Evolutionary conservation across 2,113 vertebrate genomes (phyloP), one percentile per base, ranked within the genome.

Genomic region (Pseudorhombus dupliciocellatus): DNA sequence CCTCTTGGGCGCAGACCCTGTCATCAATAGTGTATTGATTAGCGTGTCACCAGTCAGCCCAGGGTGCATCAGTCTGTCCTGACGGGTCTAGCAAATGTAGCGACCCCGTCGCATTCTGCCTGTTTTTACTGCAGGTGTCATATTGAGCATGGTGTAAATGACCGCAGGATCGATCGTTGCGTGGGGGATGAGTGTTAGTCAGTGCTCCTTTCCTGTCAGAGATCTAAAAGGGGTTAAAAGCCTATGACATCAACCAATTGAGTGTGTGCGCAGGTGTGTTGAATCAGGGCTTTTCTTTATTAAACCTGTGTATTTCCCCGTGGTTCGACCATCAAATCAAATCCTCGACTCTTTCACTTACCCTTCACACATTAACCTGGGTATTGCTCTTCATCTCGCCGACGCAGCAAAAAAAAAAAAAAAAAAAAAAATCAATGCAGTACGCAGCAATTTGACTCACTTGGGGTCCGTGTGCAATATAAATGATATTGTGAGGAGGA

Each of bases 1-100:
- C 34, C 40, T 70, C 37, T 22, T 66, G 73, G 72, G 58, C 28
- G 7, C 9, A 34, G 34, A 81, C 57, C 22, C 34, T 21, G 42
- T 81, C 34, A 73, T 87, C 73, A 83, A 82, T 87, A 73, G 69
- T 30, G n/a, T 81, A 88, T 88, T 77, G 72, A 87, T 77, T 52
- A 60, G 15, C 4, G 4, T 61, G 73, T 79, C 73, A 83, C 31
- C 66, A 31, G 62, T 54, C 22, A 3, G 22, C n/a, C 51, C 40
- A 21, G 34, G 67, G 65, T 40, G 34, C 77, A 81, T 86, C 62
- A 1, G 14, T 84, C 61, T 70, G 60, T 40, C 34, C 58, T 67
- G 56, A 50, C n/a, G 21, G 28, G 50, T 28, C 73, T 34, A 68
- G 70, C 34, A 56, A 74, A 58, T 50, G 26, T 40, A 62, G 30